phyloP scores from a whole-genome alignment of 2,888 invertebrate species.

The Lissocephala sabroskyi region DNA sequence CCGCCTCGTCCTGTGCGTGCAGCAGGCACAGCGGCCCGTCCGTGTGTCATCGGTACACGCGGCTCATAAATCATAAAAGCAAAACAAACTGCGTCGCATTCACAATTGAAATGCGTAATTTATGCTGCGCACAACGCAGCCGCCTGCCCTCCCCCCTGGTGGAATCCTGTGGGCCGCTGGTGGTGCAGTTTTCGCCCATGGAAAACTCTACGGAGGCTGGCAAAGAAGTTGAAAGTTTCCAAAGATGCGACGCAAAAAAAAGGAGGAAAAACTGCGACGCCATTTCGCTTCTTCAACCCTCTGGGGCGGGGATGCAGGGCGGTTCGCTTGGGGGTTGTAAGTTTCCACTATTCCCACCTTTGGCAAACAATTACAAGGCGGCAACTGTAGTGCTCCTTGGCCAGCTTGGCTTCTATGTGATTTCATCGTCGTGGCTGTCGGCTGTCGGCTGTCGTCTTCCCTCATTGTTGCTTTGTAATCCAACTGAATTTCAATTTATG shows the following conservation, averaged over 20 bases:
- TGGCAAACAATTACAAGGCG: too few relatives aligned
- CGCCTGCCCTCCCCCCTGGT: constrained; percentile 1
- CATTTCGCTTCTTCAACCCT: neutral
- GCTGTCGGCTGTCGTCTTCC: too few relatives aligned
- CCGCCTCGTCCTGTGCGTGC: constrained; percentile 18
- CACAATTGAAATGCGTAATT: constrained; percentile 53
- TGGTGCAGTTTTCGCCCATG: constrained; percentile 35
- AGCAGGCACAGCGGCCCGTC: too few relatives aligned
- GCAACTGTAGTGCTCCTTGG: too few relatives aligned
- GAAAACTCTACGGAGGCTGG: constrained; percentile 29
- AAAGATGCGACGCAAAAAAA: constrained; percentile 37
- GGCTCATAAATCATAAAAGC: constrained; percentile 60
- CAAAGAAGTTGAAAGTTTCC: neutral
- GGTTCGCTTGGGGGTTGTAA: too few relatives aligned
- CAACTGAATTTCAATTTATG: too few relatives aligned
- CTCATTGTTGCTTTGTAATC: too few relatives aligned
- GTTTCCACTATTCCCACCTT: too few relatives aligned
- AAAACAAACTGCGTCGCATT: constrained; percentile 52
- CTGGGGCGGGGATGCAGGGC: neutral
- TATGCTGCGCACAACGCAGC: constrained; percentile 53
- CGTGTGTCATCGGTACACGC: constrained; percentile 7
- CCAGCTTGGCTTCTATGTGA: too few relatives aligned
- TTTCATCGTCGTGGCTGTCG: too few relatives aligned
- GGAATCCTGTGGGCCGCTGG: too few relatives aligned
- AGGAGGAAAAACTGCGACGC: constrained; percentile 46